Percentiles rank a stretch among this genome's conserved stretches.
Conservation (phyloP, 2,888 invertebrate genomes). For the Cosmia trapezina region DNA sequence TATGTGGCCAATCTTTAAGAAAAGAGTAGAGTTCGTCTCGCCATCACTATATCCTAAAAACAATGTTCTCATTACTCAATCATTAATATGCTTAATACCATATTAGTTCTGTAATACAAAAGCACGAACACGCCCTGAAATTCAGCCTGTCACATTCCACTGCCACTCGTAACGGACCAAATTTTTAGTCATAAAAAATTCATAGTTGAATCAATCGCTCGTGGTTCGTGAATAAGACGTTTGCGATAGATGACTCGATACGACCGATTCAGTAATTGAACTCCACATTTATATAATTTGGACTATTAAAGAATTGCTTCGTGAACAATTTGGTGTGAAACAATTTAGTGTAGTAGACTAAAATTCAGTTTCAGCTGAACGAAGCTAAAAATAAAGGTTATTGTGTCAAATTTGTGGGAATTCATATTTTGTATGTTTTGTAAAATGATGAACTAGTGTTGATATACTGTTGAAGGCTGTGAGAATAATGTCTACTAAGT, state of each 20-base stretch:
- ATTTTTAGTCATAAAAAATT: background rate
- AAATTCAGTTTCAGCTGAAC: constrained; percentile 15
- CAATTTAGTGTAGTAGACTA: constrained; percentile 14
- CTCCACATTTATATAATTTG: constrained; percentile 40
- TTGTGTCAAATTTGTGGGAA: constrained; percentile 29
- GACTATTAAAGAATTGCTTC: constrained; percentile 28
- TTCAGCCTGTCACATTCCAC: background rate
- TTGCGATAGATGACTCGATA: constrained; percentile 24
- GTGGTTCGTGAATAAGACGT: constrained; percentile 31
- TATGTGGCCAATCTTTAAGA: background rate
- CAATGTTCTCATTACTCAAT: background rate
- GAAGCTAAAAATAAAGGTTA: constrained; percentile 38
- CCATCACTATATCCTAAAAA: background rate
- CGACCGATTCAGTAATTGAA: constrained; percentile 37
- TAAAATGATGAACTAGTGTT: constrained; percentile 3
- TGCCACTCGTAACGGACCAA: background rate
- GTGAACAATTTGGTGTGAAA: constrained; percentile 45
- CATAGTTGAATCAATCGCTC: constrained; percentile 21
- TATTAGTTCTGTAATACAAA: background rate
- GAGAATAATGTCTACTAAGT: constrained; percentile 10
- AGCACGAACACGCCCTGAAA: background rate
- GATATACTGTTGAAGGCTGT: constrained; percentile 1
- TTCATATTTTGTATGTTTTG: background rate
- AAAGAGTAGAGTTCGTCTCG: background rate
- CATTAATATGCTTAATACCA: background rate